Evolutionary conservation across 2,113 vertebrate genomes (phyloP).

Genomic region (Entelurus aequoreus): DNA sequence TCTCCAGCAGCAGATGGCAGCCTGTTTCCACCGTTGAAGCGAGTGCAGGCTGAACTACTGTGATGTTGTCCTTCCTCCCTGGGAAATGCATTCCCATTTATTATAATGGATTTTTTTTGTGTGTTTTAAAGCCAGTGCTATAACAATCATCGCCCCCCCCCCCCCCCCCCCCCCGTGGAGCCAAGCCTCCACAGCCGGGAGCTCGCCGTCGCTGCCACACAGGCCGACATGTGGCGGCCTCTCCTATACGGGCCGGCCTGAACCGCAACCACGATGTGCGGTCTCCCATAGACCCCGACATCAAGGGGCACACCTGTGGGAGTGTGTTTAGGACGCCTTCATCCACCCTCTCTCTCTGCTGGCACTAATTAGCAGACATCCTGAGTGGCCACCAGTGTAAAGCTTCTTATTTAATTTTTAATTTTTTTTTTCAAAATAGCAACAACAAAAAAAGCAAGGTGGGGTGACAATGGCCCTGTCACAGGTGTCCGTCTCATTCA

Average conservation of each 20-base stretch:
- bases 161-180: no score
- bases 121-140: slow-evolving; percentile 66
- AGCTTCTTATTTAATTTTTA: slow-evolving; percentile 46
- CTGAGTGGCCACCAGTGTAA: slow-evolving; percentile 55
- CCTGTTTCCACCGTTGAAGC: slow-evolving; percentile 67
- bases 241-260: slow-evolving; percentile 62
- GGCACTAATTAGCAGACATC: slow-evolving; percentile 64
- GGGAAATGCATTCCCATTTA: slow-evolving; percentile 74
- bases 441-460: slow-evolving; percentile 56
- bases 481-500: slow-evolving; percentile 46
- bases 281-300: slow-evolving; percentile 69
- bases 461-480: slow-evolving; percentile 42
- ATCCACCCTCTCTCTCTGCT: slow-evolving; percentile 18
- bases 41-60: slow-evolving; percentile 47
- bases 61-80: slow-evolving; percentile 65
- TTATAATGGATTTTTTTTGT: slow-evolving; percentile 60
- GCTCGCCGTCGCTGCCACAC: slow-evolving; percentile 59
- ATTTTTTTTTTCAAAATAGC: slow-evolving; percentile 17
- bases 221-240: slow-evolving; percentile 69
- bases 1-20: slow-evolving; percentile 72
- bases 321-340: slow-evolving; percentile 37
- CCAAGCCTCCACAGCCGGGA: no score
- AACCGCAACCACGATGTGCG: slow-evolving; percentile 71
- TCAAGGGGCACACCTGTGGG: slow-evolving; percentile 63
- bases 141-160: slow-evolving; percentile 75